Evolutionary conservation across 1,140 invertebrate species (phyloP).

Genomic region (Neodiprion pinetum): DNA sequence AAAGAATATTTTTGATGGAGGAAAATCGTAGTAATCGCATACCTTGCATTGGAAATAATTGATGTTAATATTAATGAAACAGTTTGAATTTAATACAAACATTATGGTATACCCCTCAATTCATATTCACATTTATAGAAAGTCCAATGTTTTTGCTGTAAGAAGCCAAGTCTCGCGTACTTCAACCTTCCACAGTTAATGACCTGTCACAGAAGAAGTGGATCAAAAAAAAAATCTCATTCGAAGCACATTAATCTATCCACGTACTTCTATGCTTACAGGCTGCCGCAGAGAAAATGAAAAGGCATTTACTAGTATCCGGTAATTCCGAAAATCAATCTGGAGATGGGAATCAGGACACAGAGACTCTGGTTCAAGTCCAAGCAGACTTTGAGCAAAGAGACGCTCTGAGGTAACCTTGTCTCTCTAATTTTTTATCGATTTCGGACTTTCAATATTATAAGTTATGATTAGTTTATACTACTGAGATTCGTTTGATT

Average conservation of each 20-base stretch:
- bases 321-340: constrained; percentile 49
- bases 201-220: too few relatives aligned
- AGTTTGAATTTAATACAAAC: too few relatives aligned
- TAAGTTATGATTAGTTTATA: constrained; percentile 5
- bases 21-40: too few relatives aligned
- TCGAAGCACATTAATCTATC: background rate
- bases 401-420: constrained; percentile 45
- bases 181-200: too few relatives aligned
- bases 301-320: constrained; percentile 71
- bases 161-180: too few relatives aligned
- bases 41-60: too few relatives aligned
- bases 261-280: constrained; percentile 42
- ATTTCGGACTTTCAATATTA: background rate
- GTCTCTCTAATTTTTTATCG: background rate
- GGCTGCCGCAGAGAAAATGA: constrained; percentile 80
- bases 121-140: too few relatives aligned
- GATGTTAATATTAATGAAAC: too few relatives aligned
- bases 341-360: constrained; percentile 57
- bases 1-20: too few relatives aligned
- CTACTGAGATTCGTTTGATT: background rate
- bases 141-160: too few relatives aligned
- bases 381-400: constrained; percentile 46
- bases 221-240: too few relatives aligned
- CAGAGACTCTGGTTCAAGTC: constrained; percentile 50
- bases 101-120: too few relatives aligned